These are phyloP conservation scores for Smittia sp. DNA, from an alignment of 2,888 invertebrate genomes.

Conservation along the genomic window DNA sequence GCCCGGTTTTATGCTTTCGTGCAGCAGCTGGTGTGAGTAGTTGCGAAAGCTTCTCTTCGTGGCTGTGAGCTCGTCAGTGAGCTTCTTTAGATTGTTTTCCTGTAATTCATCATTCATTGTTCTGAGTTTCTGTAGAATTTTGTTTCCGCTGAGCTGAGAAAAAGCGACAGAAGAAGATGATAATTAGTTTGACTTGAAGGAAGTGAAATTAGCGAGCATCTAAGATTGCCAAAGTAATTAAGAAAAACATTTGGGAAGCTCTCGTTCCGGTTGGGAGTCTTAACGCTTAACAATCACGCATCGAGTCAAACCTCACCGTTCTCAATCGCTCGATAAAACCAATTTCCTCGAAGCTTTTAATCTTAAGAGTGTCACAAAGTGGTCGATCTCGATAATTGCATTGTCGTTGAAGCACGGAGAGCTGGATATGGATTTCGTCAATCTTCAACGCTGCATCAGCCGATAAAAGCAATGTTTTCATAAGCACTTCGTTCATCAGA, in stretches of 20 bases:
- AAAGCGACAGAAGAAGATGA: too few species aligned
- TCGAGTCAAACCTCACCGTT: conserved; percentile 46
- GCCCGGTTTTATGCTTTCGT: conserved; percentile 51
- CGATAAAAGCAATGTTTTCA: conserved; percentile 52
- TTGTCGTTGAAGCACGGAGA: conserved; percentile 58
- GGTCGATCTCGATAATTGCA: conserved; percentile 68
- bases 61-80: conserved; percentile 52
- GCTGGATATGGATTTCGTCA: conserved; percentile 54
- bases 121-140: conserved; percentile 52
- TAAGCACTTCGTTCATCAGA: conserved; percentile 51
- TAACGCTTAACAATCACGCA: too few species aligned
- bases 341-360: conserved; percentile 63
- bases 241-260: too few species aligned
- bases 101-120: conserved; percentile 53
- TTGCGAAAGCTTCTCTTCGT: conserved; percentile 53
- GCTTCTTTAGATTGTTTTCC: conserved; percentile 52
- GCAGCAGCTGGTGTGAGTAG: conserved; percentile 53
- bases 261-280: too few species aligned
- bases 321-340: conserved; percentile 53
- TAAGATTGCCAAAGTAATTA: too few species aligned
- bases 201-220: too few species aligned
- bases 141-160: conserved; percentile 53
- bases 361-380: conserved; percentile 73
- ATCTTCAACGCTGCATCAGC: conserved; percentile 54
- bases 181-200: too few species aligned